Base-by-base conservation (phyloP, 2,113 vertebrate genomes). In the Nesogale talazaci region DNA sequence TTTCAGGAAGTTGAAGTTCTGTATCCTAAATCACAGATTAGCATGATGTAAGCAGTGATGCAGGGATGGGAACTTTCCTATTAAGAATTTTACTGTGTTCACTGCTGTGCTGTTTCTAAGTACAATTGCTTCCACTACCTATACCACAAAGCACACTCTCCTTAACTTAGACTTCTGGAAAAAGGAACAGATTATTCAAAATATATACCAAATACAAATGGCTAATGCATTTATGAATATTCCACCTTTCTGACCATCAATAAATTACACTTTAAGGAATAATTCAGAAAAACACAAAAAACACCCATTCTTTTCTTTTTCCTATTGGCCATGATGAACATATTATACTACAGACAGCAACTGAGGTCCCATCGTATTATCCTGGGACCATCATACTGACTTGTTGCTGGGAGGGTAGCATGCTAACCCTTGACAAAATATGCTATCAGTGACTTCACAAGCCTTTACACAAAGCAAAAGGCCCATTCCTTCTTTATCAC, bases 391-490 rank as follows among this genome's bases (percentile, higher is more conserved):
- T 2, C 9, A 1, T 16, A 19, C n/a, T 31, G 27, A 20, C 8
- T 19, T 25, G 14, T 1, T 22, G 25, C 25, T 11, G 11, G 7
- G 0, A 14, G 29, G 15, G 8, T 12, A 76, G 63, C 15, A 4
- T 38, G 6, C 3, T 14, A 56, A 6, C 7, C 80, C 25, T 46
- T 70, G 57, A 61, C 38, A 36, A 40, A 29, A 59, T 34, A 42
- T 0, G 8, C 14, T 14, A 9, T 27, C 16, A 4, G 3, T 4
- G 72, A 7, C 78, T 16, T 36, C 0, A 2, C 17, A 9, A 25
- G 25, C 7, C 59, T 27, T 17, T 22, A 52, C 46, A 6, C 27
- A 61, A 12, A 61, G 2, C 59, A 61, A 61, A 61, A 2, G 4
- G 16, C 3, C 7, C 72, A n/a, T 29, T 3, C 5, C 6, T 22